Evolutionary conservation across 1,140 invertebrate genomes (phyloP).

Genomic region (Pachypeltis micranthus): DNA sequence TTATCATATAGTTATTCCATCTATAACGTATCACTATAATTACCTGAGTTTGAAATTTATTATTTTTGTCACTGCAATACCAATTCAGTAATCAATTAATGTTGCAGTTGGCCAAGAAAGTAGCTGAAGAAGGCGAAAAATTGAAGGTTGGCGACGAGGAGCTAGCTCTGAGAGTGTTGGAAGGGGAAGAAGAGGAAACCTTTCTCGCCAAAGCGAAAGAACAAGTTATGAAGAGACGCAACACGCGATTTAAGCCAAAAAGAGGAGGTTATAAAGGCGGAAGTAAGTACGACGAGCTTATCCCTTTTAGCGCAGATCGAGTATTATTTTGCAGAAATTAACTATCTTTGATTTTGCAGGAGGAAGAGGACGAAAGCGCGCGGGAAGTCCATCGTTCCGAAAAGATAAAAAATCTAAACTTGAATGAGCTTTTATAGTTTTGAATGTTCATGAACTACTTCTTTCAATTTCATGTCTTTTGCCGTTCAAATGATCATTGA

Average conservation of each 20-base stretch:
- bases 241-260: not conserved
- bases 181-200: conserved; percentile 55
- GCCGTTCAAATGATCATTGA: too few species aligned
- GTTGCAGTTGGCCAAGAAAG: conserved; percentile 29
- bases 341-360: not conserved
- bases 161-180: conserved; percentile 44
- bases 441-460: too few species aligned
- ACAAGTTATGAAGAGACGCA: conserved; percentile 31
- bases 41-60: too few species aligned
- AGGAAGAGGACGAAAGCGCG: conserved; percentile 9
- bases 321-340: not conserved
- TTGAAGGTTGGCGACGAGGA: conserved; percentile 9
- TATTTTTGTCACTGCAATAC: not conserved
- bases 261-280: not conserved
- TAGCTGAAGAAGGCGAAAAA: conserved; percentile 40
- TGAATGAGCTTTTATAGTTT: too few species aligned
- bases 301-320: not conserved
- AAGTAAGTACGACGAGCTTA: not conserved
- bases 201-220: conserved; percentile 51
- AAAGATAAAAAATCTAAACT: not conserved
- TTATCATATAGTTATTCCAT: too few species aligned
- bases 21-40: too few species aligned
- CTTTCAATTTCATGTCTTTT: too few species aligned
- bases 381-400: not conserved
- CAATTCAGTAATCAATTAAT: conserved; percentile 17